These are phyloP conservation scores for Pelobates cultripes DNA, from an alignment of 2,797 vertebrate species.

Conservation along the genomic window DNA sequence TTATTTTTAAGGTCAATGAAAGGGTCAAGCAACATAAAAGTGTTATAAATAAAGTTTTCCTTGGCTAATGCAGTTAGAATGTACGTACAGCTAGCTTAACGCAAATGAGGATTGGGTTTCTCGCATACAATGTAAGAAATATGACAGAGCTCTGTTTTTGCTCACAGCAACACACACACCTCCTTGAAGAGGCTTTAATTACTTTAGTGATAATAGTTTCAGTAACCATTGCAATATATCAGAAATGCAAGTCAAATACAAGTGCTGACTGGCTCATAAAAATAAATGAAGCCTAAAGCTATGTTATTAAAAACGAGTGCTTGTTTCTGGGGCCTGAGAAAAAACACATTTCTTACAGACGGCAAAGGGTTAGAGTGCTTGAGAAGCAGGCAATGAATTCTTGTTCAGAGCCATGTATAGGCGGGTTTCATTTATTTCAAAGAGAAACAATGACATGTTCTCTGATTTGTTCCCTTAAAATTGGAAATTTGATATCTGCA, in stretches of 20 bases:
- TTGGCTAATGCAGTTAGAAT: conserved; percentile 54
- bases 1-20: conserved; percentile 53
- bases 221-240: conserved; percentile 59
- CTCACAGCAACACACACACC: conserved; percentile 29
- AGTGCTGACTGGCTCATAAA: conserved; percentile 58
- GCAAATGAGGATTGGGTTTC: conserved; percentile 58
- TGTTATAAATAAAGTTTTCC: conserved; percentile 18
- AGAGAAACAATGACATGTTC: conserved; percentile 33
- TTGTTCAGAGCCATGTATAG: neutral
- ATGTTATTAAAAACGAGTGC: conserved; percentile 58
- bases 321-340: conserved; percentile 31
- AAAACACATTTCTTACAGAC: conserved; percentile 36
- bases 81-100: conserved; percentile 53
- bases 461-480: conserved; percentile 51
- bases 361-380: conserved; percentile 25
- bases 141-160: conserved; percentile 56
- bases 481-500: neutral
- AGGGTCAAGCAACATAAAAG: conserved; percentile 49
- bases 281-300: conserved; percentile 61
- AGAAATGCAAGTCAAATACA: conserved; percentile 53
- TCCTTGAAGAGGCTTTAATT: conserved; percentile 61
- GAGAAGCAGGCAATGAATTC: conserved; percentile 36
- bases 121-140: conserved; percentile 44
- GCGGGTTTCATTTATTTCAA: conserved; percentile 48
- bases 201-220: conserved; percentile 61